Base-by-base conservation (phyloP, 2,888 invertebrate species). In the Ferdinandea cuprea region DNA sequence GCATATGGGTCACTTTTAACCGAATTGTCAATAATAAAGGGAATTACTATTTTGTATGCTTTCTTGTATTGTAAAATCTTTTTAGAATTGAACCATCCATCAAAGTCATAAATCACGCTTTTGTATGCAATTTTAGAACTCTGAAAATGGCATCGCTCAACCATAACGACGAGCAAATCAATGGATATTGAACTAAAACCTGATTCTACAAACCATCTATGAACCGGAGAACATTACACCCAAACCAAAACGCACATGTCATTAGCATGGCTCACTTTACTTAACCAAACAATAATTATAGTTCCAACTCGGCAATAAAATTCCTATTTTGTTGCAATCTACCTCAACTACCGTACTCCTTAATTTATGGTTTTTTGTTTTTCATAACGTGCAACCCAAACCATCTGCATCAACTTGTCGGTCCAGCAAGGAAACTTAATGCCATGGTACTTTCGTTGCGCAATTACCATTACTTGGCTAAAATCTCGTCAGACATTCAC, bases 401-500 rank as follows among this genome's bases (percentile, higher is more conserved):
- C 40, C 19, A 11, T 11, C 44, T 19, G 19, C 19, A 21, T 8
- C 15, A 40, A 40, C 6, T 15, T 40, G 13, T 7, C 40, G 13
- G 13, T 40, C 40, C 15, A 17, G 44, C 11, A 44, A 44, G 19
- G 19, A 44, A 44, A 21, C 44, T 21, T 21, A 11, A 11, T 19
- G 9, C 44, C 11, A 13, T 21, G 30, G 30, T 21, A 52, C 32
- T 15, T 52, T 21, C 52, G 30, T 32, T 15, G 52, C 25, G 25
- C 30, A 52, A 52, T 52, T 52, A 30, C 52, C 52, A 30, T 28
- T 28, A 25, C 50, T 28, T 13, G 25, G 50, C 50, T 17, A 13
- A 30, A 30, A 52, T 15, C 30, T 30, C 15, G 11, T 21, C 52
- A 52, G 52, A 52, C 52, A 52, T 52, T 52, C 52, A 52, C 52